Base-by-base conservation (phyloP, 2,797 vertebrate species). In the Hypotaenidia okinawae region DNA sequence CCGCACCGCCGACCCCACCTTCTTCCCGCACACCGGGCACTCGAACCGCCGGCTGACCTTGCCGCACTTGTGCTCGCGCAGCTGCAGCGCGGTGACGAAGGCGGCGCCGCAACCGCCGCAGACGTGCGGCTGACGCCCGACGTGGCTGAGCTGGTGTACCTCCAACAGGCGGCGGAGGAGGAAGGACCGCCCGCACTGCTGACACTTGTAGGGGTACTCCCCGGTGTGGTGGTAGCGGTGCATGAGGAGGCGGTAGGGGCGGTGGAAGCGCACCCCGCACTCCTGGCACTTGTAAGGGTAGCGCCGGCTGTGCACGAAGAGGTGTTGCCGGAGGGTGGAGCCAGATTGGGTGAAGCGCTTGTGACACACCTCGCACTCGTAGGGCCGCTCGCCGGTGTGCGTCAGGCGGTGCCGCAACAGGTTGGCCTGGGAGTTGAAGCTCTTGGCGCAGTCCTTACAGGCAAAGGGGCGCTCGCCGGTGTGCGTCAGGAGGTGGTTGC, bases 281-380 rank as follows among this genome's bases (percentile, higher is more conserved):
- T 99, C 98, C 32, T 98, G 98, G 96, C 99, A 99, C 35, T 98
- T 69, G 78, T 98, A 97, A 5, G 96, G 98, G 96, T 95, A 98
- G 85, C 97, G 97, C 33, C 97, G 97, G 57, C 93, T 93, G 61
- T 99, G 99, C 22, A 98, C 98, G 63, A 98, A 97, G 55, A 98
- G 98, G 92, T 99, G 99, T 69, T 99, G 98, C 84, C 99, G 98
- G 81, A 99, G 98, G 87, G 99, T 99, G 52, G 99, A 99, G 10
- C n/a, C n/a, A n/a, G 98, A 98, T 96, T 99, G 99, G 0, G 99
- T 99, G 96, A 99, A 99, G 69, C 98, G 97, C 86, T 98, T 98
- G 66, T 98, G 97, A 68, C 99, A 99, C 16, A 99, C 95, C 3
- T 99, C 98, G 33, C 99, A 99, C 64, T 98, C 98, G 93, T 99